Evolutionary conservation across 2,113 vertebrate species (phyloP), one percentile per base, ranked within the genome.

Genomic region (Amphiprion percula): DNA sequence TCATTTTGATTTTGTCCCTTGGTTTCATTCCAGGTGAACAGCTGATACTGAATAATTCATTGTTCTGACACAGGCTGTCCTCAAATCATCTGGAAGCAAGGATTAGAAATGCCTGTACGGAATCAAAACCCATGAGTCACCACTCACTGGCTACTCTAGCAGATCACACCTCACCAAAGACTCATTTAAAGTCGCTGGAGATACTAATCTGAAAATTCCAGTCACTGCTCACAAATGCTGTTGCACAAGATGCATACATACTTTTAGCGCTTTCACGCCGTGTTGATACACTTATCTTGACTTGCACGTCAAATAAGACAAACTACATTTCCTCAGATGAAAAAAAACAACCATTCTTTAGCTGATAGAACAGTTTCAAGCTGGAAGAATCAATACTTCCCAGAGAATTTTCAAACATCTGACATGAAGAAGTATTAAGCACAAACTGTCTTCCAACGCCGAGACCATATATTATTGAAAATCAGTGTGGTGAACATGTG

Each of bases 21-120:
- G 78, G 70, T 79, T 73, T 83, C 52, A 46, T 68, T 86, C 73
- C 80, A 82, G 73, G 85, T 75, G 72, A 89, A 76, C 80, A 86
- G 80, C 69, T 4, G 49, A 84, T 30, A 5, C 68, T 88, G 85
- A 91, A 90, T 90, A 82, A 92, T 85, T 87, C 72, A 87, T 87
- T 44, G 41, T 64, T 44, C 79, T 33, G 47, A 70, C 54, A 68
- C 77, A 75, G 67, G 55, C 68, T 63, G 80, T 81, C 61, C 68
- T 79, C 84, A 73, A 70, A 88, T 85, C 80, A 79, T 79, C 77
- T 80, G 78, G 66, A 83, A 70, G 60, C 50, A 16, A 39, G 30
- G 80, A 76, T 85, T 79, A 85, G 56, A 78, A 81, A 82, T 58
- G 63, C 63, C 67, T 80, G 44, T 26, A 46, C 33, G 69, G 82